Percentiles rank a stretch among this genome's conserved stretches.
phyloP scores from a whole-genome alignment of 2,797 vertebrate genomes.

The Prionace glauca region DNA sequence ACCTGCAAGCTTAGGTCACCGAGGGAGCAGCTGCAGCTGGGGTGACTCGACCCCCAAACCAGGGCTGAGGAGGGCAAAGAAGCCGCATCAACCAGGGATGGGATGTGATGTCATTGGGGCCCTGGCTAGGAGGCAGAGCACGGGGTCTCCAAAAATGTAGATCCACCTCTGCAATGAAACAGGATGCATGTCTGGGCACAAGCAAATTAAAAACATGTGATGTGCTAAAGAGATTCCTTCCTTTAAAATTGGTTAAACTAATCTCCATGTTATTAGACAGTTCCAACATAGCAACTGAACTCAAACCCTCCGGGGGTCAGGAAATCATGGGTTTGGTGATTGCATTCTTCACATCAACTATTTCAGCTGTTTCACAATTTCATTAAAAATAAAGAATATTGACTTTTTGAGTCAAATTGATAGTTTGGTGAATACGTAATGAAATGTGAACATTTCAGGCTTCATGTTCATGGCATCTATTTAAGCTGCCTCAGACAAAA shows the following conservation, averaged over 20 bases:
- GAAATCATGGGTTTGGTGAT: background rate
- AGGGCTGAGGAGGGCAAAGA: too few species aligned
- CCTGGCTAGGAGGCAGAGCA: too few species aligned
- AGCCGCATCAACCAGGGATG: too few species aligned
- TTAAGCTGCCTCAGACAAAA: conserved; percentile 39
- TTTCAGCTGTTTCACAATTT: background rate
- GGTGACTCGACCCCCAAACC: too few species aligned
- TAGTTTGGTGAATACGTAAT: background rate
- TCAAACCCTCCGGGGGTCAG: background rate
- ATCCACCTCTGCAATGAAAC: background rate
- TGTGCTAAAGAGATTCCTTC: background rate
- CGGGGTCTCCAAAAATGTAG: too few species aligned
- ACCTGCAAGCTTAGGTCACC: too few species aligned
- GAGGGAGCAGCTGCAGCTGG: too few species aligned
- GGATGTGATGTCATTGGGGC: too few species aligned
- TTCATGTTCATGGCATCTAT: background rate
- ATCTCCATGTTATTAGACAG: background rate
- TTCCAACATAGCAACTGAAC: background rate
- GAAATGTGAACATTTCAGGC: background rate
- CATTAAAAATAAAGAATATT: background rate
- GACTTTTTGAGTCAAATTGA: background rate
- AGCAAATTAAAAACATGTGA: background rate
- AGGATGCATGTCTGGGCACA: background rate
- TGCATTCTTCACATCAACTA: background rate
- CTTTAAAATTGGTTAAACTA: background rate